Base-by-base conservation (phyloP, 2,113 vertebrate species). In the Mormyrus iriodes region DNA sequence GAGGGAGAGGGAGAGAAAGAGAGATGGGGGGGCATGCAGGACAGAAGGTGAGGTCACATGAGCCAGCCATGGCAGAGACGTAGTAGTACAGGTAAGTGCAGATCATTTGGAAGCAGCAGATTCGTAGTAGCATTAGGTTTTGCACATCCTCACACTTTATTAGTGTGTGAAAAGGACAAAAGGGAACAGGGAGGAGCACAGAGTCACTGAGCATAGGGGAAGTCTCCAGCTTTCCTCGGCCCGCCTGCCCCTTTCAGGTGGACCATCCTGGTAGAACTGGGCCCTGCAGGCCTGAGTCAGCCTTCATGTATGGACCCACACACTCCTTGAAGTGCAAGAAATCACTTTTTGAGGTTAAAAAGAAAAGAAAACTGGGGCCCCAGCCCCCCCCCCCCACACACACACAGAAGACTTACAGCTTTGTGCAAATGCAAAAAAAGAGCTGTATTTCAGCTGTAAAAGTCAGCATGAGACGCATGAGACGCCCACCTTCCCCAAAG, bases 1-100 rank as follows among this genome's bases (percentile, higher is more conserved):
- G 92, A 93, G 91, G 94, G 91, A 91, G 39, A 93, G 91, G 92
- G 79, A 93, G 92, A 92, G 94, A 65, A 39, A 91, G 48, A 48
- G 24, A 46, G 73, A 79, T 73, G 31, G 73, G 92, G 91, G 93
- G 89, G 92, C 90, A 93, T 79, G 92, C 21, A 94, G 92, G 90
- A 91, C 93, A 93, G 89, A 86, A 8, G 61, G 61, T 7, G 61
- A 44, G 89, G 91, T 91, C 51, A 88, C 12, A 53, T 86, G 61
- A 86, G 46, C n/a, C 46, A 92, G 51, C 91, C 90, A 93, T 24
- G 55, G 42, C 12, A 82, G 61, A 51, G 85, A 86, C 85, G 6
- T 35, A 89, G 84, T 49, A 88, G 88, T 52, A 52, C 46, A 88
- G 5, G 88, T 88, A 82, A 89, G 79, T 89, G 79, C 42, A 61